These are phyloP conservation scores for Apamea anceps DNA, from an alignment of 2,888 invertebrate genomes.

Conservation along the genomic window DNA sequence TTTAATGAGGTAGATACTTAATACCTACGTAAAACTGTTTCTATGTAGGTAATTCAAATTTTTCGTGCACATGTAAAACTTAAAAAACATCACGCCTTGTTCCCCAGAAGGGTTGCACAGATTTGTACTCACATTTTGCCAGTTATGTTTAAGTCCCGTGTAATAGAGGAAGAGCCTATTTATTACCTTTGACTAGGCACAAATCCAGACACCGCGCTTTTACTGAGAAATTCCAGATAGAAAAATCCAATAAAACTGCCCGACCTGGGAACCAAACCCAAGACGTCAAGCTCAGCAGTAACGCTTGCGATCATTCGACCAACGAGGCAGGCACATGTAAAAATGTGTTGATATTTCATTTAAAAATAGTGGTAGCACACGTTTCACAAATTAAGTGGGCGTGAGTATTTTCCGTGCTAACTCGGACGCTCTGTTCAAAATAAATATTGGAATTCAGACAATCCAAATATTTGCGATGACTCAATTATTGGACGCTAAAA, in stretches of 20 bases:
- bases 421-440: conserved; percentile 39
- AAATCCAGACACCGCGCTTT: not conserved
- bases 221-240: not conserved
- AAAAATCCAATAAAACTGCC: not conserved
- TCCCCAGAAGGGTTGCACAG: not conserved
- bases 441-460: conserved; percentile 60
- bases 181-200: not conserved
- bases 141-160: not conserved
- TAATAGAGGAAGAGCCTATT: too few relatives aligned
- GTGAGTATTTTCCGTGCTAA: conserved; percentile 37
- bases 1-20: conserved; percentile 18
- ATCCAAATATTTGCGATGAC: conserved; percentile 55
- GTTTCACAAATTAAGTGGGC: conserved; percentile 34
- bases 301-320: too few relatives aligned
- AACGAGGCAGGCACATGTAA: not conserved
- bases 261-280: not conserved
- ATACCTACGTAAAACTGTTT: not conserved
- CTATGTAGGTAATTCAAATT: not conserved
- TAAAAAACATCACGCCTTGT: not conserved
- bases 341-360: conserved; percentile 10
- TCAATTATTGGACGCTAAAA: conserved; percentile 46
- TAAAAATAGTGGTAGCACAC: conserved; percentile 53
- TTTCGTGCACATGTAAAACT: not conserved
- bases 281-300: not conserved
- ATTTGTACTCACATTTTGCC: not conserved